Evolutionary conservation across 92 coral and sea anemone species (phyloP), one percentile per base, ranked within the genome.

Genomic region (Zoanthus sociatus): DNA sequence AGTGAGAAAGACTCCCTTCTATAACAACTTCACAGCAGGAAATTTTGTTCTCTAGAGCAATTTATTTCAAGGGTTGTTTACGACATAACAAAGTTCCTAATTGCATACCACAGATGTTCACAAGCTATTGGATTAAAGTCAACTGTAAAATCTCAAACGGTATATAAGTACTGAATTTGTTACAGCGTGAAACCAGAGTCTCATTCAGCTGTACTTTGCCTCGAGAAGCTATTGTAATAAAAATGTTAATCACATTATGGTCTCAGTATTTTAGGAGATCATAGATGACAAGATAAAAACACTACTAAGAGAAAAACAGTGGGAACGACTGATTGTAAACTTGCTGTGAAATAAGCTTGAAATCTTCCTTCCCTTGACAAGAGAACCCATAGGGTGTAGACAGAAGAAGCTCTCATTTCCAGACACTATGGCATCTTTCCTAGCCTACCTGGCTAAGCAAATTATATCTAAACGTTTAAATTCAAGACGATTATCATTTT

Each of bases 1-100:
- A 26, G 45, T 21, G 76, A 54, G 45, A 12, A 81, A 81, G 47
- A 50, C 21, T 74, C 44, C 26, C 48, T 18, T 67, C 70, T 81
- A 2, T 81, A 74, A 81, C 18, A 81, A 48, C 61, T 37, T 81
- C 76, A 66, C 55, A 15, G 51, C 63, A 44, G 85, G 21, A 44
- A 17, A 51, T 17, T 37, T 32, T 42, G 72, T 78, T 78, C 30
- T 42, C 6, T 44, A 77, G 64, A 66, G 75, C 85, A 81, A 81
- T 66, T 81, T 81, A 33, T 58, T 81, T 81, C 75, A 51, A 81
- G 74, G 71, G 61, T 81, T 81, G 54, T 81, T 81, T 67, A 81
- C 63, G 42, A 81, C 76, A 33, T 45, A 69, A 47, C 84, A 20
- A 61, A 14, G 50, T n/a, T 61, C 71, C 68, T 79, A 37, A 79